Conservation (phyloP, 2,888 invertebrate species). For the Leucophenga maculata region DNA sequence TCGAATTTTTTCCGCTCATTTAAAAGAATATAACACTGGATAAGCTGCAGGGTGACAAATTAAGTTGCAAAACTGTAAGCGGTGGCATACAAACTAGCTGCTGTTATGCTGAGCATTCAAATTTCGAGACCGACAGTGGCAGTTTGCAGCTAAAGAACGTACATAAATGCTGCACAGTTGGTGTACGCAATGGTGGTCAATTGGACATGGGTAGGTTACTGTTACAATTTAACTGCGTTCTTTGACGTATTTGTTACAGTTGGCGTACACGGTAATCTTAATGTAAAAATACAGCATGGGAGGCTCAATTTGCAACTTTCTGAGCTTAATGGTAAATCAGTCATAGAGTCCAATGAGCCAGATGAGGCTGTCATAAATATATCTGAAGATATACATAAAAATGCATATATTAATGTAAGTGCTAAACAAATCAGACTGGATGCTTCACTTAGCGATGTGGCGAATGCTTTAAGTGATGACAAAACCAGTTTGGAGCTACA, state of each 20-base stretch:
- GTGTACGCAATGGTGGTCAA: slow-evolving; percentile 61
- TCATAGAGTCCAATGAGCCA: slow-evolving; percentile 58
- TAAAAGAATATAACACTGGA: slow-evolving; percentile 62
- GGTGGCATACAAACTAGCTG: slow-evolving; percentile 66
- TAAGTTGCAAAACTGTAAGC: slow-evolving; percentile 59
- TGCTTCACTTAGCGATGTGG: slow-evolving; percentile 58
- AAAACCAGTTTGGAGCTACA: slow-evolving; percentile 56
- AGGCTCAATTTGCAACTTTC: slow-evolving; percentile 68
- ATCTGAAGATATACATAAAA: slow-evolving; percentile 67
- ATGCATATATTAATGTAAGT: slow-evolving; percentile 56
- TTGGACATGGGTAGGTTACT: slow-evolving; percentile 66
- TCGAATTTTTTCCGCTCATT: not conserved
- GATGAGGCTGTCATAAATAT: slow-evolving; percentile 64
- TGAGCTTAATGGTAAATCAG: slow-evolving; percentile 64
- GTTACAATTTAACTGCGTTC: not conserved
- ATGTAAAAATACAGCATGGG: slow-evolving; percentile 63
- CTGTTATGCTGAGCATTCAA: slow-evolving; percentile 68
- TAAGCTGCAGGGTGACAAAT: slow-evolving; percentile 66
- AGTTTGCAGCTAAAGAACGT: slow-evolving; percentile 66
- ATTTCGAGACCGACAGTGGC: slow-evolving; percentile 67
- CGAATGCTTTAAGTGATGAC: slow-evolving; percentile 54
- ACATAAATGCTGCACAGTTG: slow-evolving; percentile 64
- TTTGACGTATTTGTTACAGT: slow-evolving; percentile 46
- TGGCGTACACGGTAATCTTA: slow-evolving; percentile 69
- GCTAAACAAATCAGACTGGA: slow-evolving; percentile 59